phyloP scores from a whole-genome alignment of 2,797 vertebrate species.

The Eospalax fontanierii region DNA sequence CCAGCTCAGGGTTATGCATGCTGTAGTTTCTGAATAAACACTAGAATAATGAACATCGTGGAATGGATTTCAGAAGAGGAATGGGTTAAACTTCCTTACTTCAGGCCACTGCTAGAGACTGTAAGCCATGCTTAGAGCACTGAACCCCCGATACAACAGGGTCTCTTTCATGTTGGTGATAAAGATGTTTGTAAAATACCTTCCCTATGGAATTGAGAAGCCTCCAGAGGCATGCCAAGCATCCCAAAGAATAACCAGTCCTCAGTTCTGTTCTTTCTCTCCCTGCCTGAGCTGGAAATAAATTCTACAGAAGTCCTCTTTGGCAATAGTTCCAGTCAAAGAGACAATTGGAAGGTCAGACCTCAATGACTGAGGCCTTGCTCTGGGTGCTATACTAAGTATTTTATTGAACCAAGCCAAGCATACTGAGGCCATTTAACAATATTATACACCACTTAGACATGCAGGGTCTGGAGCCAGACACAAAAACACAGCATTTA shows the following conservation, averaged over 20 bases:
- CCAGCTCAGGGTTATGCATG: background rate
- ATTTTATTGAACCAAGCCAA: background rate
- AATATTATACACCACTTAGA: background rate
- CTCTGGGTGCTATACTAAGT: background rate
- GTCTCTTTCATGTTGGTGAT: conserved; percentile 22
- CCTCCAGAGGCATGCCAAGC: background rate
- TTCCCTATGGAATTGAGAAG: background rate
- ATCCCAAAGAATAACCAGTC: background rate
- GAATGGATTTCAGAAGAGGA: background rate
- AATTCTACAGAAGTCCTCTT: background rate
- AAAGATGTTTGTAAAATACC: conserved; percentile 56
- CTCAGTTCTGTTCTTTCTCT: background rate
- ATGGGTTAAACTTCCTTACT: conserved; percentile 10
- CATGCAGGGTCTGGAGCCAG: background rate
- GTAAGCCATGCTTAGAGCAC: background rate
- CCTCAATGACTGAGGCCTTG: background rate
- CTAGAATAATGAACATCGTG: background rate
- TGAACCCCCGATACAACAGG: background rate
- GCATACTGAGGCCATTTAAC: background rate
- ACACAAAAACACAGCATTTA: background rate
- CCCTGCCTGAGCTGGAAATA: background rate
- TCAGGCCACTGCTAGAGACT: background rate
- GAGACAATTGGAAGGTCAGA: background rate
- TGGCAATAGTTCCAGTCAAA: background rate
- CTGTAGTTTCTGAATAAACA: background rate